Percentiles rank a stretch among this genome's conserved stretches.
Evolutionary conservation across 1,140 invertebrate species (phyloP).

Genomic region (Melanaphis sacchari): DNA sequence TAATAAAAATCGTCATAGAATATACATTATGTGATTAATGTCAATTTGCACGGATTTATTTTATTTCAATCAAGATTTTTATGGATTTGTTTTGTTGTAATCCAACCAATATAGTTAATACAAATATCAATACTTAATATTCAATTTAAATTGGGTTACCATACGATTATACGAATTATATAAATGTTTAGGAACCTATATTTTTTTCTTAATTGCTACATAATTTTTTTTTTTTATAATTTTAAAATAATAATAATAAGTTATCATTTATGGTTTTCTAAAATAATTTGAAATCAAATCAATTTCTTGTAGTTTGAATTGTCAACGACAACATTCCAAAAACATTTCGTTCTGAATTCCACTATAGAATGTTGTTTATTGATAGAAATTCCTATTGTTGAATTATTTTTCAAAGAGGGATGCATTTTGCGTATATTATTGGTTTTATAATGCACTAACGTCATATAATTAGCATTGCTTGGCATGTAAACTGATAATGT

Average conservation of each 20-base stretch:
- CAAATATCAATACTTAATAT: background rate
- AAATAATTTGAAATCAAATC: background rate
- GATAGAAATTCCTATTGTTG: constrained; percentile 13
- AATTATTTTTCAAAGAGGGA: background rate
- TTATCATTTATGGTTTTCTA: background rate
- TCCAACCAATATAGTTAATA: background rate
- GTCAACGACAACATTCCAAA: background rate
- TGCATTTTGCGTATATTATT: background rate
- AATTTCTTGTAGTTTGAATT: background rate
- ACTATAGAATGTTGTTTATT: background rate
- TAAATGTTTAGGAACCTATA: background rate
- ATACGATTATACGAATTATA: background rate
- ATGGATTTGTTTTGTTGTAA: background rate
- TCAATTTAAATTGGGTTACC: background rate
- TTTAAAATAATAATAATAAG: background rate
- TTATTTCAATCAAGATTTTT: too few species aligned
- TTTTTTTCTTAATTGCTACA: background rate
- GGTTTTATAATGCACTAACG: background rate
- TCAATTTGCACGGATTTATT: background rate
- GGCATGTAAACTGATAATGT: background rate
- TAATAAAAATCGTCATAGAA: background rate
- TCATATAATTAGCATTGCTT: background rate
- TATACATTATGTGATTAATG: background rate
- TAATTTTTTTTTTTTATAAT: background rate
- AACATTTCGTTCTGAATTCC: background rate